phyloP scores from a whole-genome alignment of 2,797 vertebrate species.

The Staurois parvus region DNA sequence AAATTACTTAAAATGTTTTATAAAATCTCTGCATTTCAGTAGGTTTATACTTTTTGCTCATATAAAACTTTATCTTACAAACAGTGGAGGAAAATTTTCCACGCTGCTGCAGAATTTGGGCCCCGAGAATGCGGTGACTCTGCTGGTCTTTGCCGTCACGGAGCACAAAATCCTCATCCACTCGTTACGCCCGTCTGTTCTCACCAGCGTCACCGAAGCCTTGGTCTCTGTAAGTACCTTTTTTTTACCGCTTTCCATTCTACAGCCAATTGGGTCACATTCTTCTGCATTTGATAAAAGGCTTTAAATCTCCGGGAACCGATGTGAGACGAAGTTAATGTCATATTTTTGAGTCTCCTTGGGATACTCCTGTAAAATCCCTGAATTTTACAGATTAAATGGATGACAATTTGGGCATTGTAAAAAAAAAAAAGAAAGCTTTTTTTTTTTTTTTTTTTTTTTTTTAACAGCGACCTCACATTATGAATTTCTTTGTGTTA shows the following conservation, averaged over 20 bases:
- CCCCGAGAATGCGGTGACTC: constrained; percentile 92
- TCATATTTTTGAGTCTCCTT: not conserved
- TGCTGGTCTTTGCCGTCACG: constrained; percentile 95
- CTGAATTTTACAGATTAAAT: not conserved
- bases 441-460: too few species aligned
- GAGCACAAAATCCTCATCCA: constrained; percentile 99
- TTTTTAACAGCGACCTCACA: too few species aligned
- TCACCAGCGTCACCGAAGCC: constrained; percentile 97
- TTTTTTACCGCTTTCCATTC: not conserved
- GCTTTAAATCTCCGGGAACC: not conserved
- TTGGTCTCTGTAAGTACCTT: constrained; percentile 91
- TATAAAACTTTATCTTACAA: not conserved
- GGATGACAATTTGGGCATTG: not conserved
- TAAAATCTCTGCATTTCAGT: too few species aligned
- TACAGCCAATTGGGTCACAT: not conserved
- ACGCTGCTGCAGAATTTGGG: constrained; percentile 96
- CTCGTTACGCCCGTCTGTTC: constrained; percentile 93
- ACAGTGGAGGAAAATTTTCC: constrained; percentile 93
- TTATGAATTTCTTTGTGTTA: not conserved
- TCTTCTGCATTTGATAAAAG: not conserved
- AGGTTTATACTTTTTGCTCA: not conserved
- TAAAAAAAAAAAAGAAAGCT: not conserved
- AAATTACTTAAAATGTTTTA: too few species aligned
- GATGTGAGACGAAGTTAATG: not conserved
- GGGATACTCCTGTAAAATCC: not conserved